Conservation (phyloP, 2,888 invertebrate genomes). For the Aphodius granarius region DNA sequence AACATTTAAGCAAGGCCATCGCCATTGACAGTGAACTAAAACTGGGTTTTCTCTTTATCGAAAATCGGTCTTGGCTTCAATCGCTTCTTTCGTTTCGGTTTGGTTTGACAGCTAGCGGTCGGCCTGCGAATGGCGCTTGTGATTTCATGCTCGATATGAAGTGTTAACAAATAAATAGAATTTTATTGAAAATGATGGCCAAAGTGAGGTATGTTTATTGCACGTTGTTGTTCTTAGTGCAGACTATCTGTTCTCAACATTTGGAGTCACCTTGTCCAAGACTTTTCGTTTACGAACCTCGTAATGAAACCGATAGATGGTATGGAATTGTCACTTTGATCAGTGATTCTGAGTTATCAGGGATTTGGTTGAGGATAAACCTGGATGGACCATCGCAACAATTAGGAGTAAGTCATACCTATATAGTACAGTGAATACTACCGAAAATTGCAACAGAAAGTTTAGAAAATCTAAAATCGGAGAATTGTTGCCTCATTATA, state of each 20-base stretch:
- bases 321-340: conserved; percentile 63
- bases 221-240: neutral
- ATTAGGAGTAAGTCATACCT: conserved; percentile 25
- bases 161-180: neutral
- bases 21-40: neutral
- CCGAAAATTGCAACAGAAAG: too few species aligned
- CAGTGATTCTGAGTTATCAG: conserved; percentile 58
- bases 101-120: neutral
- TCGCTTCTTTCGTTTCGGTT: neutral
- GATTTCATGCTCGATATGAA: neutral
- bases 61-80: neutral
- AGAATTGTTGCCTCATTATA: too few species aligned
- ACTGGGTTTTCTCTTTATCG: neutral
- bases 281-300: conserved; percentile 60
- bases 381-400: conserved; percentile 52
- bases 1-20: neutral
- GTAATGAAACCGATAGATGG: conserved; percentile 61
- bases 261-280: conserved; percentile 59
- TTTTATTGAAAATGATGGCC: neutral
- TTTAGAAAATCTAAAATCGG: too few species aligned
- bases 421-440: conserved; percentile 7
- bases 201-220: neutral
- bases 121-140: neutral
- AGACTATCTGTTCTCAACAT: neutral
- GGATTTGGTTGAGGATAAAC: conserved; percentile 62